Base-by-base conservation (phyloP, 2,113 vertebrate genomes). In the Upupa epops region DNA sequence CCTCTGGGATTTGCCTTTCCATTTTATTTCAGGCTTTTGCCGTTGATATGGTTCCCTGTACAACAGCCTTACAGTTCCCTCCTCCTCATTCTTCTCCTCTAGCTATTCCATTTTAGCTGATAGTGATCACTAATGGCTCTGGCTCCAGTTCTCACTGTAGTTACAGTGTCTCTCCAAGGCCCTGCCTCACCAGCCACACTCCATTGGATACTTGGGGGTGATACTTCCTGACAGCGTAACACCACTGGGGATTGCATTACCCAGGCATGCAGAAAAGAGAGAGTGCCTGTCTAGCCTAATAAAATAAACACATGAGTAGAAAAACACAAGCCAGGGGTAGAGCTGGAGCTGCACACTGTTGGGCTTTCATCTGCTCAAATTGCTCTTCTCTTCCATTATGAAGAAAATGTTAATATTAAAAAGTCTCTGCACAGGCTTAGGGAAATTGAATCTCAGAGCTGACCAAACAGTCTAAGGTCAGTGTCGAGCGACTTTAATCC, bases 171-270 rank as follows among this genome's bases (percentile, higher is more conserved):
- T 28, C 52, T 82, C 3, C 5, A 22, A 70, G 66, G 40, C 52
- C 81, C 3, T 25, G 52, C 84, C 63, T 79, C 75, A 24, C 18
- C 65, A 65, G 70, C 61, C 78, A 94, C 93, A 90, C 88, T 93
- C 73, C 12, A 13, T 1, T 93, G 92, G 59, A 10, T 94, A 14
- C 60, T 49, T 64, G 49, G 90, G 86, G 65, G 88, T 91, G 91
- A 97, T 96, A 59, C 54, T 91, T 88, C 73, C 88, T 96, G 94
- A 95, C 94, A 96, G 91, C 0, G 1, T 51, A 69, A 84, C 79
- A 37, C 84, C 64, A 59, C 71, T 92, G 95, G 86, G 94, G 68
- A 94, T 88, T 92, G 89, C 87, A 61, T 92, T 94, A 95, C 83
- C 36, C 90, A 96, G 79, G 82, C 92, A 93, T 80, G 92, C 88